Evolutionary conservation across 2,888 invertebrate genomes (phyloP).

Genomic region (Lomographa bimaculata): DNA sequence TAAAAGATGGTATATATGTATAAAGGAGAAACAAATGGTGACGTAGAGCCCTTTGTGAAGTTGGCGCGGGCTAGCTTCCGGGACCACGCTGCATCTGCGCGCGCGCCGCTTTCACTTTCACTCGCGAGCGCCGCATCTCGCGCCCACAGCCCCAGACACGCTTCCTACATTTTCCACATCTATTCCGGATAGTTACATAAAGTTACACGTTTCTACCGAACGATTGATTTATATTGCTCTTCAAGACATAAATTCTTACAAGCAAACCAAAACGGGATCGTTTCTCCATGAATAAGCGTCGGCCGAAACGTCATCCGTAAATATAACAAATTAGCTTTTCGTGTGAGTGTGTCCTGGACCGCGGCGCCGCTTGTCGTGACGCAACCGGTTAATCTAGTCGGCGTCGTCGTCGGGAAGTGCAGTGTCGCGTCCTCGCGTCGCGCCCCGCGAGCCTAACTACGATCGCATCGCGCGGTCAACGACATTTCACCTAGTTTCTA

Average conservation of each 20-base stretch:
- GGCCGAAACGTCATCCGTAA: constrained; percentile 39
- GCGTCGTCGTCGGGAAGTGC: constrained; percentile 81
- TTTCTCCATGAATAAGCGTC: constrained; percentile 27
- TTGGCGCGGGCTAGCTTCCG: constrained; percentile 67
- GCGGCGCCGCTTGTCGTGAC: constrained; percentile 68
- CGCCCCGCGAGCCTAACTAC: constrained; percentile 72
- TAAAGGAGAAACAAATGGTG: too few species aligned
- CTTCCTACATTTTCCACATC: constrained; percentile 66
- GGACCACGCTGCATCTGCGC: constrained; percentile 69
- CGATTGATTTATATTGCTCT: constrained; percentile 15
- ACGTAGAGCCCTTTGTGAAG: constrained; percentile 64
- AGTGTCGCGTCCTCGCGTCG: constrained; percentile 81
- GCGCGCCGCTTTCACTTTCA: constrained; percentile 77
- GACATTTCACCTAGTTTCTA: constrained; percentile 83
- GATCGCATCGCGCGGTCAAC: constrained; percentile 77
- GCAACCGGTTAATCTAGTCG: constrained; percentile 83
- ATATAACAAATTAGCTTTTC: constrained; percentile 54
- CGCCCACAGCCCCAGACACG: constrained; percentile 52
- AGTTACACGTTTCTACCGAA: constrained; percentile 28
- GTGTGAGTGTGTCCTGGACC: constrained; percentile 48
- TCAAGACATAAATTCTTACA: constrained; percentile 16
- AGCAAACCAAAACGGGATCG: constrained; percentile 18
- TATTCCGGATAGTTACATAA: constrained; percentile 60
- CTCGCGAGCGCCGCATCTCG: constrained; percentile 61
- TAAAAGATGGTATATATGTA: too few species aligned